These are phyloP conservation scores for Anthoptus insignis DNA, from an alignment of 2,888 invertebrate species.

Conservation along the genomic window DNA sequence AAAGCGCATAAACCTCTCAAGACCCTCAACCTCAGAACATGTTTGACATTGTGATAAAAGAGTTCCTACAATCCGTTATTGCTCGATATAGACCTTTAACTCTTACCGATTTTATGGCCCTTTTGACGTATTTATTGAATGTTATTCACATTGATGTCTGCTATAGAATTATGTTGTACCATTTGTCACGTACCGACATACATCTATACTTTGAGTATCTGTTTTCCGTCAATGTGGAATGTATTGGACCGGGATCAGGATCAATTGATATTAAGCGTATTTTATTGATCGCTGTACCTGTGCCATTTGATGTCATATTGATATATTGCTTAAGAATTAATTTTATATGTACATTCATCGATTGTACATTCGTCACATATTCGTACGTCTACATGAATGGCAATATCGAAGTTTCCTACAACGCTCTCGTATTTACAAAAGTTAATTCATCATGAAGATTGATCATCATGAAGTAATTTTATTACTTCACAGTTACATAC, in stretches of 20 bases:
- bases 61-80: conserved; percentile 27
- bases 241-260: neutral
- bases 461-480: no score
- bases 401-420: no score
- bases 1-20: conserved; percentile 17
- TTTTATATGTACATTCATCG: neutral
- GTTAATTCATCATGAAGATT: no score
- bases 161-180: conserved; percentile 39
- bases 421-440: no score
- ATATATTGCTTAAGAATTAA: neutral
- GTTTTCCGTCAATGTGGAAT: conserved; percentile 1
- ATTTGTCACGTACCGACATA: conserved; percentile 57
- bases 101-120: conserved; percentile 25
- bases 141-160: conserved; percentile 10
- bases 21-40: neutral
- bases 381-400: no score
- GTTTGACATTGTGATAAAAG: conserved; percentile 28
- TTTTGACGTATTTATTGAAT: conserved; percentile 33
- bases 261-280: neutral
- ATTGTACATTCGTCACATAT: no score
- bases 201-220: neutral
- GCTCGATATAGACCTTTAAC: conserved; percentile 28
- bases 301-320: neutral
- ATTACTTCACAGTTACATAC: no score
- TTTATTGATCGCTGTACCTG: neutral